These are phyloP conservation scores for Phenganax subtilis DNA, from an alignment of 92 coral and sea anemone species.

Conservation along the genomic window DNA sequence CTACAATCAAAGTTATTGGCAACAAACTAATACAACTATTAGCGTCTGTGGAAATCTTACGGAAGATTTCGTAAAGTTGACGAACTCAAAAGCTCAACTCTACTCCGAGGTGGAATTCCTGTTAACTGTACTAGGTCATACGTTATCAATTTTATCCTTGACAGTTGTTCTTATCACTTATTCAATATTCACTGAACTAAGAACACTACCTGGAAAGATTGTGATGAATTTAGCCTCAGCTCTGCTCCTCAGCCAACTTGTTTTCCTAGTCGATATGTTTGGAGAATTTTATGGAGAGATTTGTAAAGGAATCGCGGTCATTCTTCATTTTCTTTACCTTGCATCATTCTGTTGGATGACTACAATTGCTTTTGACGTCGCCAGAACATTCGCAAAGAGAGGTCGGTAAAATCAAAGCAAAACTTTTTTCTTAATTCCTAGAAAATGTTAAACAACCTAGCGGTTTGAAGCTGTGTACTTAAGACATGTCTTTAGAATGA, in stretches of 20 bases:
- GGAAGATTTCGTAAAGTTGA: neutral
- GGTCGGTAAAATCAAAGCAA: neutral
- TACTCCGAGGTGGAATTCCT: constrained; percentile 17
- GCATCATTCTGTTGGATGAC: constrained; percentile 46
- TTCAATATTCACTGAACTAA: constrained; percentile 22
- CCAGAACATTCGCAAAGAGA: constrained; percentile 38
- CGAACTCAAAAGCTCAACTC: neutral
- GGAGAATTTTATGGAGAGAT: neutral
- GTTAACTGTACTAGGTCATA: constrained; percentile 36
- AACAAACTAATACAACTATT: neutral
- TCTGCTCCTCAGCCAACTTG: constrained; percentile 29
- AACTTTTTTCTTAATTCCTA: neutral
- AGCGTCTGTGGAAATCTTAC: constrained; percentile 42
- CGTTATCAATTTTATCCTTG: constrained; percentile 30
- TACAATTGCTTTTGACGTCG: constrained; percentile 38
- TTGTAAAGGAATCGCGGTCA: constrained; percentile 35
- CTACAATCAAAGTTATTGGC: constrained; percentile 20
- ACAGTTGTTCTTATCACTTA: constrained; percentile 19
- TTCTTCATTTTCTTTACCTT: constrained; percentile 39
- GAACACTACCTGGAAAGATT: constrained; percentile 47
- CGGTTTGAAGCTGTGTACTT: too few relatives aligned
- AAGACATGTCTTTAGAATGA: too few relatives aligned
- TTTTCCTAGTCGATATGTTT: constrained; percentile 24
- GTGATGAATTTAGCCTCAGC: constrained; percentile 36
- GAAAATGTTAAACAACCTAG: too few relatives aligned